A percentile compares a stretch with the other conserved stretches of the same genome.
Conservation (phyloP, 1,140 invertebrate genomes). For the Monomorium pharaonis region DNA sequence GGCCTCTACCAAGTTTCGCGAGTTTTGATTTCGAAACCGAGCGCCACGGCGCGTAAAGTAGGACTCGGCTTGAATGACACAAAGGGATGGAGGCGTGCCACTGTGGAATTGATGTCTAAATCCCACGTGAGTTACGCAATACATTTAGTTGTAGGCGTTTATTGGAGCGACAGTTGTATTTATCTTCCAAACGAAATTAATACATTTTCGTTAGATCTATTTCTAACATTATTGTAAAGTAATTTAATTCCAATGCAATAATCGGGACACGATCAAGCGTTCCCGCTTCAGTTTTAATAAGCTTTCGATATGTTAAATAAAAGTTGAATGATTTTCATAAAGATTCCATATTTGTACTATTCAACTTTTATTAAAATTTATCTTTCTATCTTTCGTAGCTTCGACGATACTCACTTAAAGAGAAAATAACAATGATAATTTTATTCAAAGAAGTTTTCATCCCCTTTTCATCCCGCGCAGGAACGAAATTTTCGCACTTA, state of each 20-base stretch:
- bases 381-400: too few species aligned
- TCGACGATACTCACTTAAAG: too few species aligned
- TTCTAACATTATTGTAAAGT: not conserved
- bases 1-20: slow-evolving; percentile 14
- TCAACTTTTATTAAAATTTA: too few species aligned
- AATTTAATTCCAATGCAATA: not conserved
- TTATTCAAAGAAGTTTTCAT: too few species aligned
- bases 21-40: not conserved
- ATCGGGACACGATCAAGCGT: too few species aligned
- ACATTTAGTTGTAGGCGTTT: not conserved
- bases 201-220: not conserved
- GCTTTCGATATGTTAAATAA: too few species aligned
- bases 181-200: not conserved
- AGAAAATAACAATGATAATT: too few species aligned
- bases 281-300: too few species aligned
- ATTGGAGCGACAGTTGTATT: not conserved
- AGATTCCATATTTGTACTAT: too few species aligned
- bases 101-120: not conserved
- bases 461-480: too few species aligned
- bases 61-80: not conserved
- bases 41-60: not conserved
- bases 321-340: too few species aligned
- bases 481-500: too few species aligned
- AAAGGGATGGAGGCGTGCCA: not conserved
- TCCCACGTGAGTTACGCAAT: not conserved